phyloP scores from a whole-genome alignment of 30 jellyfish, hydroid and myxozoan species.

The Pseudorhiza aurosa region DNA sequence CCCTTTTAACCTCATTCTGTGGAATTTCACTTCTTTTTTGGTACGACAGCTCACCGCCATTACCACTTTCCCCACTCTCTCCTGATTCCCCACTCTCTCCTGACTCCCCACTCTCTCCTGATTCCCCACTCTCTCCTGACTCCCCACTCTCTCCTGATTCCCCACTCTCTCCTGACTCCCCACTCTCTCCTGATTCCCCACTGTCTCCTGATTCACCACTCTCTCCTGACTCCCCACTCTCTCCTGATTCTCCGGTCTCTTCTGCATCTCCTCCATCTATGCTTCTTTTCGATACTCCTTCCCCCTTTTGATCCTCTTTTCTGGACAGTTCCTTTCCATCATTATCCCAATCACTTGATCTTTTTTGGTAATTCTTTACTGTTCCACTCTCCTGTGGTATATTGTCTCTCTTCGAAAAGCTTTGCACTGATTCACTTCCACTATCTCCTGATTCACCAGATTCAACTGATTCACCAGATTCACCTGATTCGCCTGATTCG shows the following conservation, averaged over 20 bases:
- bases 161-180: slow-evolving; percentile 36
- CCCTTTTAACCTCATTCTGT: background rate
- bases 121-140: slow-evolving; percentile 38
- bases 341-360: background rate
- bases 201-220: slow-evolving; percentile 29
- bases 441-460: slow-evolving; percentile 21
- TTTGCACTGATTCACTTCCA: slow-evolving; percentile 16
- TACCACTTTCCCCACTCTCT: slow-evolving; percentile 21
- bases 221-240: slow-evolving; percentile 41
- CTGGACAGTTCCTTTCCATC: background rate
- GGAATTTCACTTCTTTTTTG: slow-evolving; percentile 48
- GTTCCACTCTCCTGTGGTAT: slow-evolving; percentile 18
- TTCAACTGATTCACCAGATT: slow-evolving; percentile 34
- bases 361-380: background rate
- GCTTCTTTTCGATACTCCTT: background rate
- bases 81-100: slow-evolving; percentile 54
- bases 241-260: slow-evolving; percentile 6
- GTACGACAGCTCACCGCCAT: background rate
- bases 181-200: slow-evolving; percentile 48
- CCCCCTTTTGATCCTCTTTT: background rate
- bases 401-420: slow-evolving; percentile 13
- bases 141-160: slow-evolving; percentile 54
- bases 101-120: slow-evolving; percentile 28
- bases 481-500: slow-evolving; percentile 34
- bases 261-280: background rate